A percentile compares a stretch with the other conserved stretches of the same genome.
Conservation (phyloP, 2,113 vertebrate genomes). For the Smithornis capensis region DNA sequence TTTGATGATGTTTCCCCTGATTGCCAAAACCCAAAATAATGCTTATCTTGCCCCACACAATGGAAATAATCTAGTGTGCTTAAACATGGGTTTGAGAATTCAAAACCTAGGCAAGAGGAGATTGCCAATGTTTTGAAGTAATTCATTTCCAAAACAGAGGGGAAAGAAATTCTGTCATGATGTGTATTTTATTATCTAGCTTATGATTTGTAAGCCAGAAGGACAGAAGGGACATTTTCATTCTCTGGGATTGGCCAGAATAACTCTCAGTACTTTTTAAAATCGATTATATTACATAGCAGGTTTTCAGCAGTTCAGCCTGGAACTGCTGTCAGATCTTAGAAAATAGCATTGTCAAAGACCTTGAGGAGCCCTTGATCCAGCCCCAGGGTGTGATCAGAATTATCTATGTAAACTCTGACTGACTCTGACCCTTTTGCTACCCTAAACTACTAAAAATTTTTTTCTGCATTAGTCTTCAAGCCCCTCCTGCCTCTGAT, state of each 20-base stretch:
- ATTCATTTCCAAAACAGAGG: conserved; percentile 20
- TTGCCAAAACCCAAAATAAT: conserved; percentile 18
- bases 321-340: conserved; percentile 5
- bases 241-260: conserved; percentile 7
- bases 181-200: conserved; percentile 40
- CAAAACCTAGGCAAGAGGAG: not conserved
- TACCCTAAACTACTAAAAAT: not conserved
- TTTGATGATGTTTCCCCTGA: not conserved
- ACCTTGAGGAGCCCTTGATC: conserved; percentile 40
- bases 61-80: not conserved
- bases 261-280: conserved; percentile 27
- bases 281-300: conserved; percentile 42
- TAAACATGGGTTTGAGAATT: not conserved
- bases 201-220: not conserved
- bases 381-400: not conserved
- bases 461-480: not conserved
- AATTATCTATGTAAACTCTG: not conserved
- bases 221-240: conserved; percentile 35
- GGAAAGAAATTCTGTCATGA: conserved; percentile 5
- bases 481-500: not conserved
- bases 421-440: not conserved
- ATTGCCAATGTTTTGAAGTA: conserved; percentile 16
- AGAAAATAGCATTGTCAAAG: not conserved
- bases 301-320: conserved; percentile 7
- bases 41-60: not conserved